Percentiles rank a stretch among this genome's conserved stretches.
Conservation (phyloP, 1,140 invertebrate species). For the Trinorchestia longiramus region DNA sequence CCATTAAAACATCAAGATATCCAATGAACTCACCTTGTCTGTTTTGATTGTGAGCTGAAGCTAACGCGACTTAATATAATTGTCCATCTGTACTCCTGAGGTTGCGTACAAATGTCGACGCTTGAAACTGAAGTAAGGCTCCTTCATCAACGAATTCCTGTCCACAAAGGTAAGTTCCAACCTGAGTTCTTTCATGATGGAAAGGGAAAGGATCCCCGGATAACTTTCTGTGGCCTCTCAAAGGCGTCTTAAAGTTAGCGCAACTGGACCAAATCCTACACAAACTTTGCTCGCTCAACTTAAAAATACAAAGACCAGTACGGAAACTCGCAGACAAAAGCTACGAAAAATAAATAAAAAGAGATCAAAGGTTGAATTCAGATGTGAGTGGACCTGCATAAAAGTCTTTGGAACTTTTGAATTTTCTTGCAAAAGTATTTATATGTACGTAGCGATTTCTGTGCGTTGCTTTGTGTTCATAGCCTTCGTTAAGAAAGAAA, state of each 20-base stretch:
- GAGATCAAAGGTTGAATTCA: neutral
- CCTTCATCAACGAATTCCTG: neutral
- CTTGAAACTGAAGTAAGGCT: neutral
- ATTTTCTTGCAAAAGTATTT: neutral
- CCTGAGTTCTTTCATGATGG: neutral
- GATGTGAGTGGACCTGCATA: neutral
- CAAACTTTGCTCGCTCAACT: neutral
- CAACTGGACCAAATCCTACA: neutral
- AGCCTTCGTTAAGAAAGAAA: neutral
- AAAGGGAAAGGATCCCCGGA: neutral
- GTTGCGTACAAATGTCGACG: too few species aligned
- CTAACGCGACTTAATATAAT: too few species aligned
- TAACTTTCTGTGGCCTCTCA: neutral
- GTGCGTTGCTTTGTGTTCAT: neutral
- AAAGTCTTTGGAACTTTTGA: neutral
- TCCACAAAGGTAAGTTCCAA: neutral
- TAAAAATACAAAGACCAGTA: neutral
- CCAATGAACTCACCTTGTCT: too few species aligned
- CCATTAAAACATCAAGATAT: too few species aligned
- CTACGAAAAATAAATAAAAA: neutral
- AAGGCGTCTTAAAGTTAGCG: neutral
- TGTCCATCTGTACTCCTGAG: too few species aligned
- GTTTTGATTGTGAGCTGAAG: too few species aligned
- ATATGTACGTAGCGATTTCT: neutral
- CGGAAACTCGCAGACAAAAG: neutral